These are phyloP conservation scores for Apamea sordens DNA, from an alignment of 2,888 invertebrate species.

Conservation along the genomic window DNA sequence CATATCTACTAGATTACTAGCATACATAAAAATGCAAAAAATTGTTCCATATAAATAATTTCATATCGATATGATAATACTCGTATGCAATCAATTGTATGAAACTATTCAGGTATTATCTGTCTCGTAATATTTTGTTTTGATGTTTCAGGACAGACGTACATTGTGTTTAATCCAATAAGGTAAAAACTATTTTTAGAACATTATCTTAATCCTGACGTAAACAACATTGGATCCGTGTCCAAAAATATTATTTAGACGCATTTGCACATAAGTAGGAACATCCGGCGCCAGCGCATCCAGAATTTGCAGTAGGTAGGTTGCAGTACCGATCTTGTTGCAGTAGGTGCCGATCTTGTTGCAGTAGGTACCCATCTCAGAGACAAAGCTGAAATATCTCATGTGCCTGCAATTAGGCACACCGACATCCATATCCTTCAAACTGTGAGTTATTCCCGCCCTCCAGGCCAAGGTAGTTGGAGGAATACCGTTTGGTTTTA, in stretches of 20 bases:
- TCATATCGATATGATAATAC: neutral
- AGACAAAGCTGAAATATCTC: too few species aligned
- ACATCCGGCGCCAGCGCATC: neutral
- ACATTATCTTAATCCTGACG: constrained; percentile 18
- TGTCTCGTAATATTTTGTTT: constrained; percentile 3
- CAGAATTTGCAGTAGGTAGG: neutral
- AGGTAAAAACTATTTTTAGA: neutral
- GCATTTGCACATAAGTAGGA: neutral
- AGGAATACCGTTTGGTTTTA: neutral
- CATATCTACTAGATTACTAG: neutral
- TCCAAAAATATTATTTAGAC: neutral
- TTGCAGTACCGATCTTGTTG: too few species aligned
- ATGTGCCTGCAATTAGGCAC: neutral
- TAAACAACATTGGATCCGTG: neutral
- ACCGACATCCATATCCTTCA: neutral
- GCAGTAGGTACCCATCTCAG: too few species aligned
- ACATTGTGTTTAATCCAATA: constrained; percentile 3
- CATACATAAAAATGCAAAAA: constrained; percentile 13
- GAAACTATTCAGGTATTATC: neutral
- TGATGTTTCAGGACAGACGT: neutral
- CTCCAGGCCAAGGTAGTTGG: too few species aligned
- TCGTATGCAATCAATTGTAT: constrained; percentile 14
- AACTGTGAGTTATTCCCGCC: neutral
- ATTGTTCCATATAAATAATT: constrained; percentile 9
- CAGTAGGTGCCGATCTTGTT: neutral